Evolutionary conservation across 2,888 invertebrate genomes (phyloP).

Genomic region (Dryococelus australis): DNA sequence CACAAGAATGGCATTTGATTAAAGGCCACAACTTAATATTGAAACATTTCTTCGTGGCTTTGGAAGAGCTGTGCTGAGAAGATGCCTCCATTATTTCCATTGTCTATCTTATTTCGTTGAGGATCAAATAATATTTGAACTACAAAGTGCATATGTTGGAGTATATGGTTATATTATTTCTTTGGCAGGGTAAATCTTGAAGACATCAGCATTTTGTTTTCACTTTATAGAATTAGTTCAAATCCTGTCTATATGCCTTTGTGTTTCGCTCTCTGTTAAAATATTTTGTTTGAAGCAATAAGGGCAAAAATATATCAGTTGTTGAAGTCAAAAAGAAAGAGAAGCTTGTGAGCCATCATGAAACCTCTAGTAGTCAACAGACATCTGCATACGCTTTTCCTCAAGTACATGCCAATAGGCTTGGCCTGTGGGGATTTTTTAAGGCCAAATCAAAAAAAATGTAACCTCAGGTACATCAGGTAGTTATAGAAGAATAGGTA

Average conservation of each 20-base stretch:
- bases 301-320: background rate
- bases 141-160: background rate
- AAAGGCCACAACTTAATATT: background rate
- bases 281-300: too few species aligned
- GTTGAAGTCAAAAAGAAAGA: background rate
- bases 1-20: background rate
- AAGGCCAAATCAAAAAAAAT: too few species aligned
- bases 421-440: too few species aligned
- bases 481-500: too few species aligned
- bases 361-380: background rate
- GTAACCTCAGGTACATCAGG: too few species aligned
- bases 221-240: too few species aligned
- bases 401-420: background rate
- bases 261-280: too few species aligned
- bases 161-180: too few species aligned
- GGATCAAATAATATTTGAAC: background rate
- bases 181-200: too few species aligned
- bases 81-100: background rate
- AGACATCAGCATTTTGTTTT: too few species aligned
- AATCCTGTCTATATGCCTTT: too few species aligned
- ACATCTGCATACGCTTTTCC: background rate
- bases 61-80: background rate
- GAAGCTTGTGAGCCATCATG: background rate
- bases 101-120: background rate
- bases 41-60: background rate